These are phyloP conservation scores for Bombyx huttoni DNA, from an alignment of 2,888 invertebrate genomes.

Conservation along the genomic window DNA sequence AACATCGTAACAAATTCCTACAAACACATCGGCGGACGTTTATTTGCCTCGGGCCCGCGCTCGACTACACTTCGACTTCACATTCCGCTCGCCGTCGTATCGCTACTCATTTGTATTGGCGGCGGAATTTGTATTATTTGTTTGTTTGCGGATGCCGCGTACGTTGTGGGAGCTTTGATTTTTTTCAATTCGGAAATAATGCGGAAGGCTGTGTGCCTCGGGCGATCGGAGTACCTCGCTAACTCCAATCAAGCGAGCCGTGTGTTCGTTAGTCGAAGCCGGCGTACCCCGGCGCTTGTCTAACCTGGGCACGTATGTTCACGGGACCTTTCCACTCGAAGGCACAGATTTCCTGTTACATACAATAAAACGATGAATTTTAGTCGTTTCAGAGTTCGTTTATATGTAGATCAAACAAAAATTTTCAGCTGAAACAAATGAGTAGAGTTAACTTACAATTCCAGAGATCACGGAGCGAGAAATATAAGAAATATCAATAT, in stretches of 20 bases:
- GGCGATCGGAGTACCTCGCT: constrained; percentile 39
- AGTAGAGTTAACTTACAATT: neutral
- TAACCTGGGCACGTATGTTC: constrained; percentile 59
- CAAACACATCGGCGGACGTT: constrained; percentile 65
- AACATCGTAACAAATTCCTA: constrained; percentile 63
- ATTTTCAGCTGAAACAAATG: neutral
- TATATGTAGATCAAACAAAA: constrained; percentile 29
- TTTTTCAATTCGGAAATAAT: constrained; percentile 68
- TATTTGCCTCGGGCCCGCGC: constrained; percentile 61
- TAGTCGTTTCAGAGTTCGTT: constrained; percentile 36
- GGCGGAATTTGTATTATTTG: constrained; percentile 63
- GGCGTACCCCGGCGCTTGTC: constrained; percentile 47
- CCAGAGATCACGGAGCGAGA: too few relatives aligned
- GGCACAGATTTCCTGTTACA: constrained; percentile 61
- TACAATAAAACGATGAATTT: constrained; percentile 46
- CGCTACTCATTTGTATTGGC: constrained; percentile 69
- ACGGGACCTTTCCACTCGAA: constrained; percentile 61
- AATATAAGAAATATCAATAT: too few relatives aligned
- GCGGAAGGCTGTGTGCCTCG: constrained; percentile 49
- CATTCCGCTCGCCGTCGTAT: constrained; percentile 56
- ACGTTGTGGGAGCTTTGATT: constrained; percentile 63
- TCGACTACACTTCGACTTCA: constrained; percentile 49
- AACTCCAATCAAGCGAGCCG: constrained; percentile 58
- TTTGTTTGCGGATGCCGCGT: constrained; percentile 65
- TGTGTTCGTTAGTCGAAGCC: constrained; percentile 41